Percentiles rank a stretch among this genome's conserved stretches.
These are phyloP conservation scores for Syndactyla subalaris DNA, from an alignment of 2,797 vertebrate genomes.

Conservation along the genomic window DNA sequence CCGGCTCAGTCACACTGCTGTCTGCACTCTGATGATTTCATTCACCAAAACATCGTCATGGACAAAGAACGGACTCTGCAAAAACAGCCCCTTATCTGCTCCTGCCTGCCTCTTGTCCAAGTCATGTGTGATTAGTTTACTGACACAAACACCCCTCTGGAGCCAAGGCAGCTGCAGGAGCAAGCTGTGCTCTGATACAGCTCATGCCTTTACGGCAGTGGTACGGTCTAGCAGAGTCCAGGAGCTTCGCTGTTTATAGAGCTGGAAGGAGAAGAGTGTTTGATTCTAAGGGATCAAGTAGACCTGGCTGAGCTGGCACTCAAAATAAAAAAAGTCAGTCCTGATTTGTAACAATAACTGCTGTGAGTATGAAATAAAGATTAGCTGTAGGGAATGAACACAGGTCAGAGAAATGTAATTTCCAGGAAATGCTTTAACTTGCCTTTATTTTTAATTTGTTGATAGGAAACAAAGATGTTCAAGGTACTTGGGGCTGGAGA, in stretches of 20 bases:
- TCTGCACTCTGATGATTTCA: conserved; percentile 56
- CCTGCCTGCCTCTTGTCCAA: conserved; percentile 67
- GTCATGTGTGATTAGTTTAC: conserved; percentile 60
- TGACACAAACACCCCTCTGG: conserved; percentile 57
- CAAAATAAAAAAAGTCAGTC: not conserved
- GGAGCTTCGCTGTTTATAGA: not conserved
- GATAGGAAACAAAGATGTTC: not conserved
- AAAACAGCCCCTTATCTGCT: conserved; percentile 70
- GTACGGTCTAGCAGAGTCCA: not conserved
- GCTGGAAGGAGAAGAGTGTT: not conserved
- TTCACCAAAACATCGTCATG: conserved; percentile 54
- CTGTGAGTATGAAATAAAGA: not conserved
- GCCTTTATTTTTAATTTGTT: not conserved
- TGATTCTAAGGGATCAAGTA: not conserved
- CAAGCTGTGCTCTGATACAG: conserved; percentile 48
- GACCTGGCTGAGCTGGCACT: not conserved
- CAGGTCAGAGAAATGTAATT: not conserved
- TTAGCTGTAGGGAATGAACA: not conserved
- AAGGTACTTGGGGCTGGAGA: not conserved
- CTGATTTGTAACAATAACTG: not conserved
- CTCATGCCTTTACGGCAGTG: conserved; percentile 31
- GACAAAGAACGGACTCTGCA: conserved; percentile 62
- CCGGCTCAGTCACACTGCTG: conserved; percentile 36
- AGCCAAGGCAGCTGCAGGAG: conserved; percentile 58
- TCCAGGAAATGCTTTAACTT: not conserved